Conservation (phyloP, 2,797 vertebrate genomes). For the Mormyrops attenuatus region DNA sequence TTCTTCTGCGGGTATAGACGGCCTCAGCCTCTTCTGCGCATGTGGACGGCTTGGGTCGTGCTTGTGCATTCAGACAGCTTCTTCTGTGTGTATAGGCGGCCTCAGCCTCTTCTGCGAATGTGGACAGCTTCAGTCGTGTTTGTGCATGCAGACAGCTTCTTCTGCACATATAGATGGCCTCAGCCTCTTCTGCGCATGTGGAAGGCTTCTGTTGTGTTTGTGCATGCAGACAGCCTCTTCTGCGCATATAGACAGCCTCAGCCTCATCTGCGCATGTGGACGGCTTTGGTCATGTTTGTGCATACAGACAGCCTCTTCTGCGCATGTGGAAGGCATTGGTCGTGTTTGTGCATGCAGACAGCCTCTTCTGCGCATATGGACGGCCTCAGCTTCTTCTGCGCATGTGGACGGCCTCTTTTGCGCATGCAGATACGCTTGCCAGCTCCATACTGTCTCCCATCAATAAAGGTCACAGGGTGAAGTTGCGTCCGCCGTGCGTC, state of each 20-base stretch:
- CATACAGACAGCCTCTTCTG: neutral
- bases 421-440: neutral
- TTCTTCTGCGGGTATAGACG: neutral
- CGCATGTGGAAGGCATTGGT: neutral
- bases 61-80: too few species aligned
- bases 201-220: too few species aligned
- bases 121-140: too few species aligned
- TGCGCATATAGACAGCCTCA: neutral
- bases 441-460: neutral
- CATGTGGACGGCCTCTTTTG: neutral
- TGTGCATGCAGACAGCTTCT: too few species aligned
- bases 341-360: neutral
- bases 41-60: too few species aligned
- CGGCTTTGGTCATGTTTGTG: neutral
- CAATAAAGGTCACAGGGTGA: neutral
- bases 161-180: too few species aligned
- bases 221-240: too few species aligned
- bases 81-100: too few species aligned
- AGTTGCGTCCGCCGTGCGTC: neutral
- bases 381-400: neutral
- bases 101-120: too few species aligned
- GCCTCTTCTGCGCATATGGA: neutral
- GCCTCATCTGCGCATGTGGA: too few species aligned
- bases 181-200: too few species aligned
- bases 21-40: too few species aligned